Percentiles rank a stretch among this genome's conserved stretches.
Evolutionary conservation across 2,888 invertebrate species (phyloP).

Genomic region (Aromia moschata): DNA sequence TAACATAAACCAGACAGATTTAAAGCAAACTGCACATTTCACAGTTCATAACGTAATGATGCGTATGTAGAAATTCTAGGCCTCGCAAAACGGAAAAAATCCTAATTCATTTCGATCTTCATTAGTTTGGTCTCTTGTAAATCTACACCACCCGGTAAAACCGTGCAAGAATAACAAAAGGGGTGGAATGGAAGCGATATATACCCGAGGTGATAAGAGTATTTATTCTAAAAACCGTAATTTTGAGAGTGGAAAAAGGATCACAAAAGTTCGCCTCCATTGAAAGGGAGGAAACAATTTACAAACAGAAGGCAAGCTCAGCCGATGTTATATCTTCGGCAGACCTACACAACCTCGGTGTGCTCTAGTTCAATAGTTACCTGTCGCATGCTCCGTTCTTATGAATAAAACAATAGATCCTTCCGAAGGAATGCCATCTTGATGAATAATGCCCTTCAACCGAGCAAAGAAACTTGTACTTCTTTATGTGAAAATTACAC

Average conservation of each 20-base stretch:
- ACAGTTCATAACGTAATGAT: too few species aligned
- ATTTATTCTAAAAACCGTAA: constrained; percentile 11
- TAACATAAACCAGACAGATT: too few species aligned
- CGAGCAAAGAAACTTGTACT: constrained; percentile 37
- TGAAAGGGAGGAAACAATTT: constrained; percentile 28
- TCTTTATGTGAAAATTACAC: constrained; percentile 27
- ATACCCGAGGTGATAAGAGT: constrained; percentile 1
- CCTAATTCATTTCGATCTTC: too few species aligned
- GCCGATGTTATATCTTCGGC: constrained; percentile 19
- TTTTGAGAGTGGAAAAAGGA: constrained; percentile 13
- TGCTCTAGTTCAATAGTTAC: constrained; percentile 44
- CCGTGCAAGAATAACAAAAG: too few species aligned
- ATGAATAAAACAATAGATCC: constrained; percentile 45
- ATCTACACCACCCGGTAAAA: too few species aligned
- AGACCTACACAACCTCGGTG: constrained; percentile 34
- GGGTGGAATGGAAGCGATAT: background rate
- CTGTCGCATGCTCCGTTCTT: constrained; percentile 40
- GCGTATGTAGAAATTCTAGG: too few species aligned
- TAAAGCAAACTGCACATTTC: too few species aligned
- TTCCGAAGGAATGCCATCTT: constrained; percentile 40
- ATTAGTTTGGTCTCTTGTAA: too few species aligned
- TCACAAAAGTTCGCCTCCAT: constrained; percentile 7
- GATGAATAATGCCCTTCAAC: constrained; percentile 43
- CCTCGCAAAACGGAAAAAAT: too few species aligned
- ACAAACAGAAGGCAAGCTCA: constrained; percentile 31